Evolutionary conservation across 2,113 vertebrate species (phyloP), one percentile per base, ranked within the genome.

Genomic region (Istiophorus platypterus): DNA sequence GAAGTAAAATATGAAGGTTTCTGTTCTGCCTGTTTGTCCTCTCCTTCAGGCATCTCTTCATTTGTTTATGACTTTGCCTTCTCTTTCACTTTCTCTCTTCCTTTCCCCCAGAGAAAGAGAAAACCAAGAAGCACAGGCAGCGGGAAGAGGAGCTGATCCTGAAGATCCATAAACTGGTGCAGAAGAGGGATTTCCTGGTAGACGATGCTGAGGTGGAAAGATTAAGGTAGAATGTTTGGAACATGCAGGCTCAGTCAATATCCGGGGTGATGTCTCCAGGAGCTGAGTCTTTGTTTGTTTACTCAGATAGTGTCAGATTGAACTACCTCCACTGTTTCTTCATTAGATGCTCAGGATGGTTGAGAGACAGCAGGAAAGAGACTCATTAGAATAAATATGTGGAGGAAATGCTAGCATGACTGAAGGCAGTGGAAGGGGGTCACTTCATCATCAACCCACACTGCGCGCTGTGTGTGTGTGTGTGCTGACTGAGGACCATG

Each of bases 121-220:
- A 98, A 92, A 97, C 81, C 7, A 97, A 96, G 91, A 94, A 95
- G 79, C 95, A 98, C 84, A 96, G 93, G 85, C 96, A 98, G 92
- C 94, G 93, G 78, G 98, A 99, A 51, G 98, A 99, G 47, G 97
- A 98, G 80, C 82, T 99, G 56, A 98, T 99, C 89, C 96, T 97
- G 93, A 98, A 97, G 94, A 99, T 99, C 84, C 98, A 99, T 72
- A 97, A 96, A 78, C 92, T 99, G 92, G 98, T 99, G 79, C 97
- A 99, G 91, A 98, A 99, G 93, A 96, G 98, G 89, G 98, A 99
- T 86, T 99, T 99, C 90, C 96, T 99, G 86, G 98, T 99, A 24
- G 98, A 99, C 0, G 98, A 99, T 1, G 98, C 98, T 0, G 98
- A 99, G 82, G 98, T 99, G 64, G 98, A 99, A 83, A 94, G 98